Evolutionary conservation across 2,797 vertebrate species (phyloP).

Genomic region (Sebastes alutus): DNA sequence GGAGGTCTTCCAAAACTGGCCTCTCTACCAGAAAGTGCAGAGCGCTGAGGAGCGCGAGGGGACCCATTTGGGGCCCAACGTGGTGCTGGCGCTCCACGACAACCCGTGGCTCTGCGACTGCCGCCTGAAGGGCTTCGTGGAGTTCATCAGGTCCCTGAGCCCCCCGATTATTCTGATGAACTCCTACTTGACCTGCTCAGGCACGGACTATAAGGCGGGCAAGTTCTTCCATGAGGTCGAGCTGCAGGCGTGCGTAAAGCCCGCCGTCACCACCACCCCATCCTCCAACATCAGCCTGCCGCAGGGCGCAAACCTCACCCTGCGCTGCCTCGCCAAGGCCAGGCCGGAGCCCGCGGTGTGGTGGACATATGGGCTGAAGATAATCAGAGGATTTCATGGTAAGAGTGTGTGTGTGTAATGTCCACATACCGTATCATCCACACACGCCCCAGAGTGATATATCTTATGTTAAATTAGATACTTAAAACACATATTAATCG

Average conservation of each 20-base stretch:
- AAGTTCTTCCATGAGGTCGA: conserved; percentile 91
- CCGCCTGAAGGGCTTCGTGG: conserved; percentile 88
- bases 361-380: conserved; percentile 92
- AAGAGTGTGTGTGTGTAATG: conserved; percentile 67
- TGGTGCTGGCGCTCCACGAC: conserved; percentile 88
- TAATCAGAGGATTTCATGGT: conserved; percentile 92
- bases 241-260: conserved; percentile 85
- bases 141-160: conserved; percentile 85
- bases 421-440: conserved; percentile 21
- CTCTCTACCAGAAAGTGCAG: conserved; percentile 83
- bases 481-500: conserved; percentile 60
- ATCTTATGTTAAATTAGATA: conserved; percentile 67
- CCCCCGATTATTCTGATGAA: conserved; percentile 93
- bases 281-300: conserved; percentile 82
- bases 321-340: conserved; percentile 87
- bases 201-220: conserved; percentile 85
- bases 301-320: conserved; percentile 84
- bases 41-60: conserved; percentile 55
- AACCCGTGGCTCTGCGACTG: conserved; percentile 95
- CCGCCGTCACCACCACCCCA: conserved; percentile 79
- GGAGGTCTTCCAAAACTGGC: conserved; percentile 92
- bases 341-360: conserved; percentile 85
- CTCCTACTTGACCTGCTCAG: conserved; percentile 90
- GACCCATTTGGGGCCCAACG: conserved; percentile 64
- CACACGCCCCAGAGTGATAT: conserved; percentile 19